Evolutionary conservation across 2,888 invertebrate species (phyloP), one percentile per base, ranked within the genome.

Genomic region (Folsomia manolachei): DNA sequence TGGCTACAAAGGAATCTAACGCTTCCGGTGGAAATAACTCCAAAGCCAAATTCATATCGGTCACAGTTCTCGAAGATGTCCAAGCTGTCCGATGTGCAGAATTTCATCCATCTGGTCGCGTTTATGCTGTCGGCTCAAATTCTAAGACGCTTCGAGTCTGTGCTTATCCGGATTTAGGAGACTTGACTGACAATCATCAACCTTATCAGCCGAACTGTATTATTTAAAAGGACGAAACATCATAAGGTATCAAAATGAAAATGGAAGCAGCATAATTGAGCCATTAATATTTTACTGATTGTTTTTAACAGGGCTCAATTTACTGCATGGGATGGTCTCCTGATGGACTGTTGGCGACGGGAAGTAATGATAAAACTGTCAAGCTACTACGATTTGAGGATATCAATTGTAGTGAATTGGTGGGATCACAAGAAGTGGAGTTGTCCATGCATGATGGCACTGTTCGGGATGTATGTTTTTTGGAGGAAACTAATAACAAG

Each of bases 401-500:
- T 21, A 93, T 94, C 79, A 89, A 91, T 2, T 94, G 93, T 78
- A 94, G 93, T 83, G 94, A 79, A 60, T 66, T 81, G 75, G 52
- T 82, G 88, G 78, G 89, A 7, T 74, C 75, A 19, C 87, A 88
- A 82, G 90, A 91, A 82, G 90, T 94, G 81, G 97, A 98, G 84
- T 84, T 99, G 78, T 90, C 92, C n/a, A 95, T 97, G 92, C 99
- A 99, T 84, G 98, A 99, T 84, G 99, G 98, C 51, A 99, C 98
- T 0, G 93, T 99, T 0, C 88, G 99, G 70, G 99, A 99, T 84
- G 87, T 98, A 72, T 95, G 97, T 83, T 99, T 99, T 87, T 89
- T 99, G 81, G 96, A 98, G 84, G 97, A 97, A 84, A 89, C 91
- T 1, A 90, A 91, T 69, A 96, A 94, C 85, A 93, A 93, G 84